A percentile compares a stretch with the other conserved stretches of the same genome.
These are phyloP conservation scores for Manis pentadactyla DNA, from an alignment of 2,797 vertebrate genomes.

Conservation along the genomic window DNA sequence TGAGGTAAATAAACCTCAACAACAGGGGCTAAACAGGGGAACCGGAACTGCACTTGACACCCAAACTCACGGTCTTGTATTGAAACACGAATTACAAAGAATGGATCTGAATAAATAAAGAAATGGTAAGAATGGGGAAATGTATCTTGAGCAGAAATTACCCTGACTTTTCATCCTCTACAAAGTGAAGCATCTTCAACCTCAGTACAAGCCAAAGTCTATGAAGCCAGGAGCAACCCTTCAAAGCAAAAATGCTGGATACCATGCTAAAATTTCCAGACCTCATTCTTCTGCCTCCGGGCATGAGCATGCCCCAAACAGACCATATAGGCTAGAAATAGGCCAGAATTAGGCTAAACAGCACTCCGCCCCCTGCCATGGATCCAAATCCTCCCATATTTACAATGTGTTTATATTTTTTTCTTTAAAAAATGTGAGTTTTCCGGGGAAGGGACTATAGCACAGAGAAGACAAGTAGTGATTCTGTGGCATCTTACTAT, in stretches of 20 bases:
- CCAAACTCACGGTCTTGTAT: not conserved
- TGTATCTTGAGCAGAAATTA: not conserved
- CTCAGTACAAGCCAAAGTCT: not conserved
- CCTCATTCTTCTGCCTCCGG: not conserved
- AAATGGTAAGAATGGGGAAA: not conserved
- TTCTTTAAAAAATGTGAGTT: not conserved
- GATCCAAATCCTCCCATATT: not conserved
- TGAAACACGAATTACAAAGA: constrained; percentile 28
- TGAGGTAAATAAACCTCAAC: not conserved
- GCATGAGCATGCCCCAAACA: not conserved
- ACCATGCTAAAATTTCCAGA: not conserved
- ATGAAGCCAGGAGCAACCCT: not conserved
- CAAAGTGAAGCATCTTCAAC: not conserved
- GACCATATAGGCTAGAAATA: not conserved
- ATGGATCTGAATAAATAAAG: constrained; percentile 19
- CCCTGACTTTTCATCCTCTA: not conserved
- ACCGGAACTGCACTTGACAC: constrained; percentile 5
- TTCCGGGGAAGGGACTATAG: not conserved
- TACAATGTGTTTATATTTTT: not conserved
- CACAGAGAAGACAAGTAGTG: too few relatives aligned
- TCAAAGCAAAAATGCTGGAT: not conserved
- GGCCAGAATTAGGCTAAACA: not conserved
- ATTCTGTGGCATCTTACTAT: too few relatives aligned
- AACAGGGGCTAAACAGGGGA: not conserved
- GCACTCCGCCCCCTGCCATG: not conserved